A percentile compares a stretch with the other conserved stretches of the same genome.
phyloP scores from a whole-genome alignment of 2,113 vertebrate genomes.

The Albula goreensis region DNA sequence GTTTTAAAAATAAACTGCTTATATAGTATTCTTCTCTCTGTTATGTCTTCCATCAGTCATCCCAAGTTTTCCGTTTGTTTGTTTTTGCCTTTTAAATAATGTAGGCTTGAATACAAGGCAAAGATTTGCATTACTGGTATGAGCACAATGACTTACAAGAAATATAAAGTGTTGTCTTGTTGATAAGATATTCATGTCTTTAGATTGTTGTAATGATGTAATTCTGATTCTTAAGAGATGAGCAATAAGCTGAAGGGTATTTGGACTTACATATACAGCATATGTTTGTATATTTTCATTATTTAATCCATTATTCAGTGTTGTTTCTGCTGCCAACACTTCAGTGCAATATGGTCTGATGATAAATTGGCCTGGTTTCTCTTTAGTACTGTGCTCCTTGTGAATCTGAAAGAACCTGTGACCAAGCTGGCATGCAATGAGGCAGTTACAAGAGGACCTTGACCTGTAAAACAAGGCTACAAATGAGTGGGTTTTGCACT shows the following conservation, averaged over 20 bases:
- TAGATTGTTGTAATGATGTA: no score
- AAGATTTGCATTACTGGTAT: neutral
- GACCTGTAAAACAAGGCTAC: neutral
- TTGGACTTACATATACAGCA: neutral
- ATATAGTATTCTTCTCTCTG: no score
- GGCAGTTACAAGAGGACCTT: neutral
- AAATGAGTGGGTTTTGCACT: neutral
- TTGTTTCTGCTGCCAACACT: neutral
- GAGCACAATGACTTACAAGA: neutral
- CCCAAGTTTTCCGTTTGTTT: neutral
- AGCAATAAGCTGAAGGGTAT: no score
- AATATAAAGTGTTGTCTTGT: neutral
- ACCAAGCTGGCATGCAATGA: neutral
- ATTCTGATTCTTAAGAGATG: no score
- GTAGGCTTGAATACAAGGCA: neutral
- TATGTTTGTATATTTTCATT: neutral
- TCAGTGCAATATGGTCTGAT: neutral
- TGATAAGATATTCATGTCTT: no score
- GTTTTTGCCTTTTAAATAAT: neutral
- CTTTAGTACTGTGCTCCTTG: neutral
- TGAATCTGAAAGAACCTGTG: neutral
- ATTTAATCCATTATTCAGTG: neutral
- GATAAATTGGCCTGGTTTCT: neutral
- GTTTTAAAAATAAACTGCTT: no score
- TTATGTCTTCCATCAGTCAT: neutral